Conservation (phyloP, 2,113 vertebrate genomes). For the Cynocephalus volans region DNA sequence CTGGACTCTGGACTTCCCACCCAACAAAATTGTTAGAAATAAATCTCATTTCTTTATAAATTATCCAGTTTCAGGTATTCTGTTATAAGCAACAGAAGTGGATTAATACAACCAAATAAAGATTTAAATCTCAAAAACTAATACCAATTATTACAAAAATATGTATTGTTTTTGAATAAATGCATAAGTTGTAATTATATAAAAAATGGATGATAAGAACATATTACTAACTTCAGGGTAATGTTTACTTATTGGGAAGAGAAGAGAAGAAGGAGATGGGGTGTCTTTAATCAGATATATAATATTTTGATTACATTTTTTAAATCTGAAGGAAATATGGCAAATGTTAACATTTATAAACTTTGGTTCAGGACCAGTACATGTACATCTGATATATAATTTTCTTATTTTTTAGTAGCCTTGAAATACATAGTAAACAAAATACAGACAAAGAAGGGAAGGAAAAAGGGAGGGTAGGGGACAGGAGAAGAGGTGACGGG, state of each 20-base stretch:
- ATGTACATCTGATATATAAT: neutral
- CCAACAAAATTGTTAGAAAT: too few relatives aligned
- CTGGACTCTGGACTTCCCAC: too few relatives aligned
- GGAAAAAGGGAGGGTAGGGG: neutral
- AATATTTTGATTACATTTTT: neutral
- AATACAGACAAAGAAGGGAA: neutral
- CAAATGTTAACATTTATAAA: constrained; percentile 18
- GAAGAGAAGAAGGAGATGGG: neutral
- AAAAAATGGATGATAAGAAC: neutral
- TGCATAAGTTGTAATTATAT: neutral
- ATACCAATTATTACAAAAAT: neutral
- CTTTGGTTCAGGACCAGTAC: neutral
- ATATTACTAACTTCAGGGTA: neutral
- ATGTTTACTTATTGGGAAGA: constrained; percentile 12
- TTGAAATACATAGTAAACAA: constrained; percentile 16
- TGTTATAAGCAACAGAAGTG: too few relatives aligned
- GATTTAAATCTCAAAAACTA: constrained; percentile 30
- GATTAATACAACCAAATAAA: neutral
- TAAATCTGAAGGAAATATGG: constrained; percentile 32
- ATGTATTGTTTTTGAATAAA: neutral
- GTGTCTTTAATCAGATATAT: neutral
- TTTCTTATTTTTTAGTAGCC: neutral
- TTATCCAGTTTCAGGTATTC: too few relatives aligned
- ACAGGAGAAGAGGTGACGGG: too few relatives aligned
- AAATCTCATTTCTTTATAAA: too few relatives aligned